Base-by-base conservation (phyloP, 2,797 vertebrate species). In the Saxicola maurus region DNA sequence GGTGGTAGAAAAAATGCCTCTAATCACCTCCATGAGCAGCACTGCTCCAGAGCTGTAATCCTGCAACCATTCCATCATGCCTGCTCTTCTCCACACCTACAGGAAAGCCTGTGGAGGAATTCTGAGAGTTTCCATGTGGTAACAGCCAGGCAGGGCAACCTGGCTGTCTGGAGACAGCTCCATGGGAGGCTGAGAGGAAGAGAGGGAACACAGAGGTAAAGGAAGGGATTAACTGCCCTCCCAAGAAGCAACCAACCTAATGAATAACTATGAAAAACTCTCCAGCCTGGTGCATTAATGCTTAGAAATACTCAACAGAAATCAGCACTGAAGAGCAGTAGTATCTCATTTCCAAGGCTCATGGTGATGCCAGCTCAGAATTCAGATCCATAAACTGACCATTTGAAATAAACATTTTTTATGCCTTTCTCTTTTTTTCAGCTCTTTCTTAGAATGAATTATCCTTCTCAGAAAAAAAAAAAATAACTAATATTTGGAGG, bases 261-360 rank as follows among this genome's bases (percentile, higher is more conserved):
- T 91, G 89, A 94, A 89, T 82, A 89, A 60, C 71, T 86, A 16
- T 51, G 60, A 87, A 94, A 93, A 85, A 17, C 45, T 86, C 68
- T 81, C 59, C 52, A 73, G 14, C 73, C 40, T 87, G 20, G 40
- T 92, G 82, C 71, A 74, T 82, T 75, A 90, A 75, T 64, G 46
- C 48, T 83, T 79, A 61, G 81, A 95, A 95, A 95, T 61, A 66
- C 28, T 37, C 89, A 90, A 60, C 28, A 87, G 55, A 93, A 82
- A 89, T 81, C 77, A 82, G 82, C 72, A 51, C 77, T 49, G 3
- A 59, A 90, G 56, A 94, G 53, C 33, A 49, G 60, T 76, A 92
- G 64, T 86, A 74, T 82, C 79, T 69, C 37, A 81, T 75, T 84
- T 7, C 27, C 55, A 77, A 77, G 66, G 40, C 25, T 53, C 10